Evolutionary conservation across 1,140 invertebrate species (phyloP).

Genomic region (Drosophila lini): DNA sequence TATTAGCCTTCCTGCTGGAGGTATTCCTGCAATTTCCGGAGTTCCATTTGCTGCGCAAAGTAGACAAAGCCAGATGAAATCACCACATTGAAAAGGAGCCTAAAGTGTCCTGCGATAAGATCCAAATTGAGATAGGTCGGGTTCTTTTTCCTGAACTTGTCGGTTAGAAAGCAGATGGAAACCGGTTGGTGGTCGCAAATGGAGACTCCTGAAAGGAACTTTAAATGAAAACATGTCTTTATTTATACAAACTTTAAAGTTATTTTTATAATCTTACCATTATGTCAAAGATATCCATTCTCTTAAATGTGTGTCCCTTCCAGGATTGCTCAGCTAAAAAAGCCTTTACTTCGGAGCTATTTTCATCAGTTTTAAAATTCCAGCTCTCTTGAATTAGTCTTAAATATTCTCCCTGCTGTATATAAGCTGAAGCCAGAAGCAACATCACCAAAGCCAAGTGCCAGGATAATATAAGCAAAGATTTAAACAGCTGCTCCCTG

Average conservation of each 20-base stretch:
- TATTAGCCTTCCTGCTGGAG: constrained; percentile 22
- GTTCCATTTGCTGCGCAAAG: constrained; percentile 30
- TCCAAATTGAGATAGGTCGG: background rate
- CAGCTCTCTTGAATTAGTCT: constrained; percentile 23
- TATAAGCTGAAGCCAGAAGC: constrained; percentile 30
- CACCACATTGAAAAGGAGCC: constrained; percentile 28
- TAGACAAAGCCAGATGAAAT: constrained; percentile 24
- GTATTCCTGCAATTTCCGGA: constrained; percentile 17
- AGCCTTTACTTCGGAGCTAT: background rate
- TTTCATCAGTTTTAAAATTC: constrained; percentile 12
- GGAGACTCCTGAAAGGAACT: constrained; percentile 28
- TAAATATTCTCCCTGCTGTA: constrained; percentile 37
- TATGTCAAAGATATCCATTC: constrained; percentile 27
- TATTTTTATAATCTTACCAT: constrained; percentile 11
- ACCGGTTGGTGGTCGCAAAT: constrained; percentile 6
- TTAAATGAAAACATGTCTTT: background rate
- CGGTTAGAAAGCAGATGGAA: constrained; percentile 29
- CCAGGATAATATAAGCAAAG: constrained; percentile 26
- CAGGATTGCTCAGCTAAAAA: background rate
- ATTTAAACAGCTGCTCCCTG: background rate
- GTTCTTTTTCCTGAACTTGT: background rate
- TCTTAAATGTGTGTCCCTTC: background rate
- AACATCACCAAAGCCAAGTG: constrained; percentile 30
- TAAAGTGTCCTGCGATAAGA: constrained; percentile 14
- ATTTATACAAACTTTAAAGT: background rate